Conservation (phyloP, 1,140 invertebrate genomes). For the Heliconius himera region DNA sequence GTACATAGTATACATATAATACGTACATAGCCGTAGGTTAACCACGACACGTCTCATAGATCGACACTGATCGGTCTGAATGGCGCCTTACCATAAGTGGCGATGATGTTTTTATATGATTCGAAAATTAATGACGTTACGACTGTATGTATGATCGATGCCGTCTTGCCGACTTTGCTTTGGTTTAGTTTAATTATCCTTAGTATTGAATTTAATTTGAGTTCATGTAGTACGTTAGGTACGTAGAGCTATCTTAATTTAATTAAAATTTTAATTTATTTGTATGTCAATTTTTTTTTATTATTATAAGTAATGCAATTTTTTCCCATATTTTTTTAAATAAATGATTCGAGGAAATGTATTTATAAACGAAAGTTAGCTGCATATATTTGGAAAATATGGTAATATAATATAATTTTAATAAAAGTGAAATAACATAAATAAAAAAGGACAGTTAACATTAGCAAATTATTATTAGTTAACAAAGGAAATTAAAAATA, state of each 20-base stretch:
- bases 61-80: slow-evolving; percentile 38
- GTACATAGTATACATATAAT: neutral
- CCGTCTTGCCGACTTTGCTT: neutral
- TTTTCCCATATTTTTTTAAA: too few relatives aligned
- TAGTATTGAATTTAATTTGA: neutral
- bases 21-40: slow-evolving; percentile 22
- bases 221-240: neutral
- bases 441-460: too few relatives aligned
- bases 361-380: too few relatives aligned
- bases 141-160: slow-evolving; percentile 34
- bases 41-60: slow-evolving; percentile 33
- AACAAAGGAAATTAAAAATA: too few relatives aligned
- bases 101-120: slow-evolving; percentile 55
- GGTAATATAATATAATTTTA: too few relatives aligned
- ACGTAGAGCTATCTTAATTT: too few relatives aligned
- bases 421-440: too few relatives aligned
- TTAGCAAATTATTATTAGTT: too few relatives aligned
- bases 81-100: slow-evolving; percentile 51
- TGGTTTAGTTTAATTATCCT: neutral
- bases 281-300: too few relatives aligned
- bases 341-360: too few relatives aligned
- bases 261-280: neutral
- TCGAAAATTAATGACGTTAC: slow-evolving; percentile 59
- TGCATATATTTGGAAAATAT: too few relatives aligned
- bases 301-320: too few relatives aligned